A percentile compares a stretch with the other conserved stretches of the same genome.
Evolutionary conservation across 2,888 invertebrate species (phyloP).

Genomic region (Cynaeus angustus): DNA sequence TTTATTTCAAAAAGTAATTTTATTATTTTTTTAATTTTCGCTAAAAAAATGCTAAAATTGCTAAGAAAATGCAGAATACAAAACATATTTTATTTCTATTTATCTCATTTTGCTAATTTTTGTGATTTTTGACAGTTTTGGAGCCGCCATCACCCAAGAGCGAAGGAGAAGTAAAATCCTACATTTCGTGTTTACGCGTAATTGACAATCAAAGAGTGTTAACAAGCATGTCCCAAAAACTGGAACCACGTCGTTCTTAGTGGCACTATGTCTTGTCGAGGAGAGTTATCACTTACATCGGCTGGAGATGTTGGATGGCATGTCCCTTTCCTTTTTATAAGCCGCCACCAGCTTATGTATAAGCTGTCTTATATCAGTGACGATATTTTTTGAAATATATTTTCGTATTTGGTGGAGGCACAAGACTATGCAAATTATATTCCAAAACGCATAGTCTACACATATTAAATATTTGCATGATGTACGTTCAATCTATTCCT

Average conservation of each 20-base stretch:
- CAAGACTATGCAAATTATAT: constrained; percentile 12
- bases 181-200: constrained; percentile 82
- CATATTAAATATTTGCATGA: constrained; percentile 38
- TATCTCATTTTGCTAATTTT: background rate
- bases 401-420: constrained; percentile 12
- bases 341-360: constrained; percentile 55
- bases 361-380: constrained; percentile 22
- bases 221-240: constrained; percentile 85
- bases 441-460: constrained; percentile 4
- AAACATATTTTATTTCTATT: no score
- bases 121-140: constrained; percentile 72
- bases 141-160: constrained; percentile 83
- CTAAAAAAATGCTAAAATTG: no score
- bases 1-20: no score
- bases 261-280: constrained; percentile 56
- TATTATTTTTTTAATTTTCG: no score
- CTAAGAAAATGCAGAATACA: no score
- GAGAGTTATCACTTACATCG: constrained; percentile 53
- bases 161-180: constrained; percentile 80
- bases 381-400: constrained; percentile 21
- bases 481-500: constrained; percentile 30
- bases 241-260: constrained; percentile 79
- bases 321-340: constrained; percentile 57
- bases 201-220: constrained; percentile 87
- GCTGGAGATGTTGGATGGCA: constrained; percentile 57